Evolutionary conservation across 2,797 vertebrate genomes (phyloP), one percentile per base, ranked within the genome.

Genomic region (Graptemys geographica): DNA sequence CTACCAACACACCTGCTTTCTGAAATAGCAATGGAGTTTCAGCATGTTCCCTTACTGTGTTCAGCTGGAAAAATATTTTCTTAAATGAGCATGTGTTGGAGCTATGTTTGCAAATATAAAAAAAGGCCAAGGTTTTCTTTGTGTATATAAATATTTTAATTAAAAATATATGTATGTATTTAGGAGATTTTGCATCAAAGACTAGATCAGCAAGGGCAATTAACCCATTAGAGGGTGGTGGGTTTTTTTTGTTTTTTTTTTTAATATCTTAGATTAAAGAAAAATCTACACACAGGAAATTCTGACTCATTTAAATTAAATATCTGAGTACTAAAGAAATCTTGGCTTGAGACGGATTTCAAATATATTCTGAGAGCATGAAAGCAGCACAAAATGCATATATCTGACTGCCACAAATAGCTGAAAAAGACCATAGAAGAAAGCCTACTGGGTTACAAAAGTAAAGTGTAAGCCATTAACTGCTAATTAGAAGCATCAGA

Each of bases 391-490:
- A 90, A 97, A 81, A 33, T 79, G 56, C 55, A 96, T 92, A 8
- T 69, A 86, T 87, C 93, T 94, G 90, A 52, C 84, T 88, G 94
- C 89, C 95, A 93, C 91, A 98, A 92, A 96, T 93, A 95, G 92
- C 93, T 85, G 93, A 93, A 97, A 94, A 96, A 97, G 95, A 96
- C 92, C 95, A 97, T 59, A 96, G 90, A 95, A 86, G 83, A 88
- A 88, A 56, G 91, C 86, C 79, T 94, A 85, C 92, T 95, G 92
- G 87, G 95, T 97, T 97, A 97, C 96, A 96, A 94, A 97, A 95
- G 90, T 95, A 90, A 96, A 96, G 85, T 88, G 92, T 96, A 96
- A 97, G 95, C 95, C 94, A 97, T 98, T 97, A 97, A 97, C 96
- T 83, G 88, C 83, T 96, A 95, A 98, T 98, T 97, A 97, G 96